Base-by-base conservation (phyloP, 2,113 vertebrate species). In the Suncus etruscus region DNA sequence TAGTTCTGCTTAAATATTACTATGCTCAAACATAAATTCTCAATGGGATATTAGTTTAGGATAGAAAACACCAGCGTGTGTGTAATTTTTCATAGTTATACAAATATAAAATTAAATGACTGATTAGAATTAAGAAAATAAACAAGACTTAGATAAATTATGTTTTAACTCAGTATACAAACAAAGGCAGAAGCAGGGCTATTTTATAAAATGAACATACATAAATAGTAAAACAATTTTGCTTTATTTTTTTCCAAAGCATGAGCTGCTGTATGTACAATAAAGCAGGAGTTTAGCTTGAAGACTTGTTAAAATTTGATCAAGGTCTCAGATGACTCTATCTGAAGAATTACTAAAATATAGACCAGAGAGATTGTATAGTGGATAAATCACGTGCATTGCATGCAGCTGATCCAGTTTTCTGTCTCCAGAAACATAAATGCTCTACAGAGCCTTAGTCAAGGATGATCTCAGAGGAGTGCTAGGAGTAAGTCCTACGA, bases 21-120 rank as follows among this genome's bases (percentile, higher is more conserved):
- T 75, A 96, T 86, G 86, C 84, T 94, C 83, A 97, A 96, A 96
- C 75, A 94, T 74, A 92, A 96, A 96, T 86, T 96, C 83, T 95
- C 86, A 97, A 97, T 94, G 95, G 50, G 24, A 74, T 39, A 63
- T 72, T 76, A 54, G 8, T 77, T 91, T 54, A 68, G 27, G 14
- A 47, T 68, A 12, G 27, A 86, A 94, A 70, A 1, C 32, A 1
- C 1, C n/a, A 31, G 6, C 72, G 29, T 6, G 58, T 54, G 22
- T 86, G 29, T n/a, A 6, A 61, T 68, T 86, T 89, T 66, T 82
- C 31, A 83, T 20, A 61, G 10, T 58, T 78, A n/a, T 2, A 27
- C 10, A 74, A 16, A 0, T 81, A n/a, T 54, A n/a, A 7, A 74
- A 84, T 82, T 70, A 76, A 47, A 11, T 74, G 9, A n/a, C 66